These are phyloP conservation scores for Vicugna pacos DNA, from an alignment of 2,113 vertebrate species.

Conservation along the genomic window DNA sequence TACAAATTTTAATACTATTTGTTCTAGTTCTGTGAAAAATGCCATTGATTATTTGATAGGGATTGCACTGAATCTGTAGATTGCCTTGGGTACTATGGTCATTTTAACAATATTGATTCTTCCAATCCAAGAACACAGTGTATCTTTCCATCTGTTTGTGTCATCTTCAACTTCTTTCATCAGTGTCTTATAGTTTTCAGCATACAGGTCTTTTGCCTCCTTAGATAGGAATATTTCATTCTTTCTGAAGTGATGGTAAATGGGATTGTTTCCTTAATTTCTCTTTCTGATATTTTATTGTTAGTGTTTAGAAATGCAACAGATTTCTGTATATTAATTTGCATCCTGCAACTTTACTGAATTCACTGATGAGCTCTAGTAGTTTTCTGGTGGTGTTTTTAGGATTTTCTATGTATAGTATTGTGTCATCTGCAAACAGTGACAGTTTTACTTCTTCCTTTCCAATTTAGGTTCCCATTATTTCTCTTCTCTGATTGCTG, in stretches of 20 bases:
- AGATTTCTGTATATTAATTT: neutral
- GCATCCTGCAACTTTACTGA: neutral
- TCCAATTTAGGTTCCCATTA: neutral
- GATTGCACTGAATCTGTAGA: neutral
- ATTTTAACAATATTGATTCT: neutral
- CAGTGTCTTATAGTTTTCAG: neutral
- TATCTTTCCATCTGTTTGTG: neutral
- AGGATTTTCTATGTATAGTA: neutral
- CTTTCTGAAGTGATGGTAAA: neutral
- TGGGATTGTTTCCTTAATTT: neutral
- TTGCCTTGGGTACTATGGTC: neutral
- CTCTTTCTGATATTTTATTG: neutral
- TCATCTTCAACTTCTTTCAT: neutral
- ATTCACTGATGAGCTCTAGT: neutral
- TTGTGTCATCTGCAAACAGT: no score
- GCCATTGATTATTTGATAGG: neutral
- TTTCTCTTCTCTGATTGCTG: neutral
- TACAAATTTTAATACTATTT: neutral
- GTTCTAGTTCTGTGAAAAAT: neutral
- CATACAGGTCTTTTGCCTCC: neutral
- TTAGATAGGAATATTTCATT: neutral
- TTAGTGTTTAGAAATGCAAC: neutral
- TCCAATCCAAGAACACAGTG: neutral
- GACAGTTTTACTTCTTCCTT: neutral
- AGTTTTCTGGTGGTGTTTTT: neutral